These are phyloP conservation scores for Drosophila greeni DNA, from an alignment of 2,888 invertebrate genomes.

Conservation along the genomic window DNA sequence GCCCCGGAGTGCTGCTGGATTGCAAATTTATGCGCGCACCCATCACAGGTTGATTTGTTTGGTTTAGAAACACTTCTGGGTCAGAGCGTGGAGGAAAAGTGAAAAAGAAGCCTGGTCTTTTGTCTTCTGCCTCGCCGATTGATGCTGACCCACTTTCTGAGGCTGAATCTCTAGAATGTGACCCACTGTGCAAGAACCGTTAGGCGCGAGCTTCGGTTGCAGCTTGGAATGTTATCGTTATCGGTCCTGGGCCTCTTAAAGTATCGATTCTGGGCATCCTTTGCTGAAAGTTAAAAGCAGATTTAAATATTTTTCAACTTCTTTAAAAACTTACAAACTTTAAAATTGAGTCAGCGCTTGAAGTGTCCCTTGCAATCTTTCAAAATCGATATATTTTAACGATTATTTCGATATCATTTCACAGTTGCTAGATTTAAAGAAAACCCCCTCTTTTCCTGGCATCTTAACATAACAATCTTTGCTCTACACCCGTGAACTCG, in stretches of 20 bases:
- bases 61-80: constrained; percentile 63
- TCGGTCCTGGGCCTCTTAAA: not conserved
- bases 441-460: not conserved
- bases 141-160: constrained; percentile 30
- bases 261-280: not conserved
- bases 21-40: constrained; percentile 66
- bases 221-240: not conserved
- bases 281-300: not conserved
- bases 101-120: constrained; percentile 49
- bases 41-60: constrained; percentile 62
- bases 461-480: constrained; percentile 15
- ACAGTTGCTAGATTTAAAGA: not conserved
- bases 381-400: not conserved
- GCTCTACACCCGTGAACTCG: constrained; percentile 55
- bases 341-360: not conserved
- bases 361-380: not conserved
- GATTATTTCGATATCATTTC: not conserved
- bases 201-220: not conserved
- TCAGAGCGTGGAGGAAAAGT: constrained; percentile 64
- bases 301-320: too few relatives aligned
- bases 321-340: not conserved
- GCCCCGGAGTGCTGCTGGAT: constrained; percentile 9
- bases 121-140: constrained; percentile 11
- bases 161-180: constrained; percentile 27
- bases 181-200: constrained; percentile 29